phyloP scores from a whole-genome alignment of 2,113 vertebrate species.

The Pluvianellus socialis region DNA sequence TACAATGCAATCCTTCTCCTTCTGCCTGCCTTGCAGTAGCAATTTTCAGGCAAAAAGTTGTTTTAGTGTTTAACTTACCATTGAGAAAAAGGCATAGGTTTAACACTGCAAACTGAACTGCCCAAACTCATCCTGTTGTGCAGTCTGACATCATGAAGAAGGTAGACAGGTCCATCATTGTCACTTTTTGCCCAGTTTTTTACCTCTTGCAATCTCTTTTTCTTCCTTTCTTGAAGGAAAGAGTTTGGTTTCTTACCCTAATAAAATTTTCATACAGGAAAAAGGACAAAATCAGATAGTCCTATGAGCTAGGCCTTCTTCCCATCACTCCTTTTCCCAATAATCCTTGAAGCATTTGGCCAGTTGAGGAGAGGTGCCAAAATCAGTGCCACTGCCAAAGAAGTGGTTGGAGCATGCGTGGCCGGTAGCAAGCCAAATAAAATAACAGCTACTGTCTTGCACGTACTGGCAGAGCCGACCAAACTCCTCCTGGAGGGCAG shows the following conservation, averaged over 20 bases:
- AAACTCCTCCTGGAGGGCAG: neutral
- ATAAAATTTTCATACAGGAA: neutral
- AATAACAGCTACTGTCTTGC: neutral
- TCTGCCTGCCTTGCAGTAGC: neutral
- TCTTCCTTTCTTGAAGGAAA: neutral
- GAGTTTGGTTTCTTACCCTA: neutral
- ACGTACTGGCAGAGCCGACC: neutral
- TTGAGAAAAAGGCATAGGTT: neutral
- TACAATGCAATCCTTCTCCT: neutral
- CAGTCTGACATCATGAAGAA: neutral
- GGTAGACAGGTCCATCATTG: neutral
- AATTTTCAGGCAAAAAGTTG: neutral
- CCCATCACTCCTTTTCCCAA: neutral
- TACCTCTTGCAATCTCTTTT: neutral
- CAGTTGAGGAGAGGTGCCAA: neutral
- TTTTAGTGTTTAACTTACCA: neutral
- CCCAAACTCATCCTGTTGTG: neutral
- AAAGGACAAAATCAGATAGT: neutral
- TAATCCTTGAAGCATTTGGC: neutral
- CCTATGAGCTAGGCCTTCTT: neutral
- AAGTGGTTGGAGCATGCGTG: neutral
- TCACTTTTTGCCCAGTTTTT: neutral
- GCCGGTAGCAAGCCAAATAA: neutral
- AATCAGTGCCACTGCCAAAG: neutral
- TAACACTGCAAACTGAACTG: neutral